phyloP scores from a whole-genome alignment of 2,797 vertebrate genomes.

The Manis crassicaudata region DNA sequence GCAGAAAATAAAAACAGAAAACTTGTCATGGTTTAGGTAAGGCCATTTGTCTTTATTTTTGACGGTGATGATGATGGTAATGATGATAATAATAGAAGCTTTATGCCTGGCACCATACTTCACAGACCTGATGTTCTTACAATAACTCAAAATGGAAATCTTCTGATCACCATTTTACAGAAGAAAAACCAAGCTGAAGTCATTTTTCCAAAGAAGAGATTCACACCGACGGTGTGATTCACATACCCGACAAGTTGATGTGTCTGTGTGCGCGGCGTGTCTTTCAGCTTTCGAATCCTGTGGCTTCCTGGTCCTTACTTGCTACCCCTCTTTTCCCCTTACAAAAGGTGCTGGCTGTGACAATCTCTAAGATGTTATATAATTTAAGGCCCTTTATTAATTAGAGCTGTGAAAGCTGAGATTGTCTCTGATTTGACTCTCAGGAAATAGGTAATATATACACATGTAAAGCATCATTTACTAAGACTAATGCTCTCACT shows the following conservation, averaged over 20 bases:
- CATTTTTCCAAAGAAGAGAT: not conserved
- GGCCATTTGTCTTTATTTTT: not conserved
- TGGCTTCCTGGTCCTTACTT: not conserved
- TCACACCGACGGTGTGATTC: not conserved
- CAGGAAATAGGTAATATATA: fast-evolving
- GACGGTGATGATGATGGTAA: no score
- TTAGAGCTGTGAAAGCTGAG: not conserved
- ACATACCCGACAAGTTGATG: no score
- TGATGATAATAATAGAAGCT: not conserved
- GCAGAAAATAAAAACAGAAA: not conserved
- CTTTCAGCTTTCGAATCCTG: not conserved
- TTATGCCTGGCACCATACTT: not conserved
- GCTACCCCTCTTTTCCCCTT: not conserved
- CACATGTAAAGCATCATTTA: not conserved
- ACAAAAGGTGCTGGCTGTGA: not conserved
- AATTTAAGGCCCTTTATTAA: not conserved
- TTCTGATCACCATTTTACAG: not conserved
- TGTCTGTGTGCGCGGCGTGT: not conserved
- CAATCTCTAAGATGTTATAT: not conserved
- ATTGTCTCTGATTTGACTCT: not conserved
- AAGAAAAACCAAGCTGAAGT: not conserved
- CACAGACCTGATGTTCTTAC: not conserved
- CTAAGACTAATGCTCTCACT: not conserved
- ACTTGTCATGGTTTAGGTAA: not conserved
- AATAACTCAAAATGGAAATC: not conserved